Evolutionary conservation across 2,888 invertebrate species (phyloP), one percentile per base, ranked within the genome.

Genomic region (Prosapia bicincta): DNA sequence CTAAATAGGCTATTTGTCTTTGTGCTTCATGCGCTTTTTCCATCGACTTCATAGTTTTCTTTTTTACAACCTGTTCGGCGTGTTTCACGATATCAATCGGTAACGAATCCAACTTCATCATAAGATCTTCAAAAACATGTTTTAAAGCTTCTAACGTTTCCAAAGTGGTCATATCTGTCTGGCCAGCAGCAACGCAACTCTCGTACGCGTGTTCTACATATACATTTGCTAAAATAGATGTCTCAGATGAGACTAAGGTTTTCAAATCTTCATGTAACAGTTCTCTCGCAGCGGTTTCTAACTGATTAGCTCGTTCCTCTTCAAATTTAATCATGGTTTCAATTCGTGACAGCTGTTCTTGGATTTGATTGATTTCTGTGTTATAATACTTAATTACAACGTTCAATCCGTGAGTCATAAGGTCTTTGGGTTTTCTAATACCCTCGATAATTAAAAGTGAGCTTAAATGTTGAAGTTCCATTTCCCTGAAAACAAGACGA

Each of bases 391-490:
- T 69, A 24, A 65, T 54, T 10, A 74, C 74, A 6, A 28, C 69
- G n/a, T 74, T 25, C 7, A 74, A 15, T 7, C 74, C 74, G 54
- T 74, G 74, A 23, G 30, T 26, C 74, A 71, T 71, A 7, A 71
- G 10, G 26, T 76, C 76, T 43, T 74, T 76, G 0, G 76, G 76
- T 71, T 76, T 76, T 67, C 74, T 54, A n/a, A 76, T 43, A 5
- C 69, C 66, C 28, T 76, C 76, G 9, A 74, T 74, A 10, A 71
- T 70, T 25, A 74, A 26, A 3, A 77, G 67, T 0, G 77, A 71
- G n/a, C 72, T 73, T 7, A 77, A 66, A 30, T 77, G 77, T 25
- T 78, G 77, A 0, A 77, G 74, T 69, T 78, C 79, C 74, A 79
- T 76, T 24, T 79, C 76, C 67, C 76, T 76, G 13, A 80, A 78